phyloP scores from a whole-genome alignment of 2,888 invertebrate species.

The Metalampra italica region DNA sequence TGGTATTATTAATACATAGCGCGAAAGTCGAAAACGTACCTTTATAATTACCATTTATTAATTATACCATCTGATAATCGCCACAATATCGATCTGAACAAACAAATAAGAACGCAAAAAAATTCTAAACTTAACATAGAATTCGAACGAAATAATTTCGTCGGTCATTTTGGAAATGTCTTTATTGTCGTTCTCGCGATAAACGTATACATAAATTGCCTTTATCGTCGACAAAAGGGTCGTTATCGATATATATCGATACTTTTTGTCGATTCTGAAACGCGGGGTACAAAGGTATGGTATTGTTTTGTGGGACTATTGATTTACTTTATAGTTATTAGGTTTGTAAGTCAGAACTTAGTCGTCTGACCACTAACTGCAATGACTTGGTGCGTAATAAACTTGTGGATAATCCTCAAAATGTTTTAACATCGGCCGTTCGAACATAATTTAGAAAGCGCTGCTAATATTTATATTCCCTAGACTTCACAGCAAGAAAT shows the following conservation, averaged over 20 bases:
- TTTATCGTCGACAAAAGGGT: constrained; percentile 37
- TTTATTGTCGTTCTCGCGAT: constrained; percentile 20
- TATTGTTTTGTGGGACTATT: constrained; percentile 49
- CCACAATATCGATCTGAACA: constrained; percentile 9
- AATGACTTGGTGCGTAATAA: constrained; percentile 1
- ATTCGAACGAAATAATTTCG: constrained; percentile 2
- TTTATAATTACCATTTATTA: no score
- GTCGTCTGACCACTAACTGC: constrained; percentile 11
- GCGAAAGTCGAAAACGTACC: no score
- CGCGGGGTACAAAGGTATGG: constrained; percentile 25
- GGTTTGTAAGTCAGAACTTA: constrained; percentile 35
- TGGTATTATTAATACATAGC: no score
- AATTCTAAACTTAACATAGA: constrained; percentile 2
- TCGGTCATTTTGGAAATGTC: constrained; percentile 3
- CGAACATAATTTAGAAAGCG: no score
- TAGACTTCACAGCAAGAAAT: no score
- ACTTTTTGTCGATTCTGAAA: constrained; percentile 27
- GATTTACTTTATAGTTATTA: constrained; percentile 69
- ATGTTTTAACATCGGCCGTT: no score
- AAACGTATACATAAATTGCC: constrained; percentile 40
- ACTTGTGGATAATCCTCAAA: constrained; percentile 15
- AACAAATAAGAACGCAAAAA: constrained; percentile 11
- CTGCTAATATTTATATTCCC: no score
- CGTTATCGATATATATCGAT: constrained; percentile 47
- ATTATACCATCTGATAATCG: no score